Base-by-base conservation (phyloP, 2,888 invertebrate genomes). In the Platerodrilus igneus region DNA sequence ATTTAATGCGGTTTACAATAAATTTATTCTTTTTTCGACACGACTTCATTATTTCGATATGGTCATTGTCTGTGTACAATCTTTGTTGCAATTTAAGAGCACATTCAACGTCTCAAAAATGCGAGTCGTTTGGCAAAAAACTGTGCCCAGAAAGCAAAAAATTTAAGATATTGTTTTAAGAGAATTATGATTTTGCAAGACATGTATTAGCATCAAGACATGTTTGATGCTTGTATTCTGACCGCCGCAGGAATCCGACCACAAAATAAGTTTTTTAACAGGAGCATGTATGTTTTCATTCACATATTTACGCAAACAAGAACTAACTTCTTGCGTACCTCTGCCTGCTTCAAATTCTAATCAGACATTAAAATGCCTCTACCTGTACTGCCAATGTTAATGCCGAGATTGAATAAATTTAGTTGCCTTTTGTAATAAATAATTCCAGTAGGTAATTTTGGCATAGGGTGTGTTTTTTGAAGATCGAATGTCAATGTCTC, bases 201-300 rank as follows among this genome's bases (percentile, higher is more conserved):
- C 15, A 39, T 40, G 34, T 6, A 37, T 39, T 11, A 51, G 31
- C 42, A 51, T 46, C 16, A 47, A 37, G 17, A 46, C 34, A n/a
- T 51, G 18, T 34, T 54, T 53, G 4, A 53, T 51, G 35, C 41
- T 54, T 5, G 50, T 23, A 38, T 53, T 56, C 42, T 55, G 51
- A 4, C 52, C 52, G 6, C 50, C 51, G 37, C 52, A 53, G 11
- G 50, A 53, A 37, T 56, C 52, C 10, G 37, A n/a, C n/a, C n/a
- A n/a, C n/a, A n/a, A n/a, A n/a, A n/a, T n/a, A n/a, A n/a, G n/a
- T n/a, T n/a, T n/a, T n/a, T n/a, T n/a, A n/a, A n/a, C n/a, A n/a
- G n/a, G n/a, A n/a, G n/a, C n/a, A n/a, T n/a, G n/a, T n/a, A n/a
- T n/a, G n/a, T n/a, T n/a, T n/a, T n/a, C n/a, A n/a, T n/a, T n/a